Base-by-base conservation (phyloP, 1,140 invertebrate genomes). In the Araneus ventricosus region DNA sequence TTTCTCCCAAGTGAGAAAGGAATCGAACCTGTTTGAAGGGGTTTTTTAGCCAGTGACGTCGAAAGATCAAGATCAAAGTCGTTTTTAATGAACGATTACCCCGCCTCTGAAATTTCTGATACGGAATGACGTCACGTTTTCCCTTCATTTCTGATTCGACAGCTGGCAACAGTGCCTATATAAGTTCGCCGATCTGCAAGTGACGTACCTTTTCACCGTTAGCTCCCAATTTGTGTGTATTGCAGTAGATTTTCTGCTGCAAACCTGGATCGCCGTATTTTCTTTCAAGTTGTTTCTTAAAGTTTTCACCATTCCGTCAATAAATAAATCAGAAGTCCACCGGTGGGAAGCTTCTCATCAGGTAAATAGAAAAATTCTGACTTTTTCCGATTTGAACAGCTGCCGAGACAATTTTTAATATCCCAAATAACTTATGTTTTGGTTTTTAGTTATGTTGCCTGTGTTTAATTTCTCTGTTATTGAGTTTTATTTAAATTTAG, bases 301-400 rank as follows among this genome's bases (percentile, higher is more conserved):
- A 93, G 52, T 90, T 90, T 93, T 79, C 92, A 93, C 93, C 88
- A 93, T 93, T 93, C 93, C 93, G 93, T 82, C 84, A 52, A 27
- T 79, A 93, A 93, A 90, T 88, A 79, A 41, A 75, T 90, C 82
- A 90, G 67, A 79, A 86, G 61, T 86, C 67, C 67, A 70, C 93
- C 79, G 93, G 93, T 93, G 93, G 93, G 93, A 90, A 93, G 82
- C 45, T 87, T 93, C 88, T 90, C 93, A 93, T 93, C 93, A 93
- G 93, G 93, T 93, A 90, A 93, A 59, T 93, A 34, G 7, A n/a
- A 90, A 52, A 59, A 57, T n/a, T 82, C 75, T 89, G 5, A 41
- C n/a, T n/a, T 75, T 75, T 14, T 34, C 70, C 17, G 1, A 37
- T 75, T 75, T 14, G 10, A 75, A 75, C 27, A 75, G 14, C 70